A percentile compares a stretch with the other conserved stretches of the same genome.
phyloP scores from a whole-genome alignment of 2,113 vertebrate species.

The Himantopus leucocephalus region DNA sequence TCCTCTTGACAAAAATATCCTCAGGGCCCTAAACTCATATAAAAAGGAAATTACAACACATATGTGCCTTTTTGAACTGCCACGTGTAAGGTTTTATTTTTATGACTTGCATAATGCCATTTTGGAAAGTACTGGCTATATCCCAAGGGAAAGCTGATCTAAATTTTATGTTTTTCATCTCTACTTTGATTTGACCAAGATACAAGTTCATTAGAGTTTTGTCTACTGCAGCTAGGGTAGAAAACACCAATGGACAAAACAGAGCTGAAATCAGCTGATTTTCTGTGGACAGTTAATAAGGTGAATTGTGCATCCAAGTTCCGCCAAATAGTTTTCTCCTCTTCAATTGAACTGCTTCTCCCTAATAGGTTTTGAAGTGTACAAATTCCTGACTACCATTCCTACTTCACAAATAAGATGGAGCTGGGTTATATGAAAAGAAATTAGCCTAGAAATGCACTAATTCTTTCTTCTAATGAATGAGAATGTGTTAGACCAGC shows the following conservation, averaged over 20 bases:
- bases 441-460: neutral
- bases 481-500: neutral
- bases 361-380: neutral
- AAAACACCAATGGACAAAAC: neutral
- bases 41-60: neutral
- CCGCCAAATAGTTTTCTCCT: constrained; percentile 3
- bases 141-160: neutral
- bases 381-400: neutral
- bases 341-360: neutral
- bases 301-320: neutral
- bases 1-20: neutral
- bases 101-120: neutral
- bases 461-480: neutral
- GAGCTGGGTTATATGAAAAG: neutral
- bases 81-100: neutral
- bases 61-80: neutral
- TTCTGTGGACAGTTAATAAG: neutral
- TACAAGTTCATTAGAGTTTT: neutral
- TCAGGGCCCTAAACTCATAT: neutral
- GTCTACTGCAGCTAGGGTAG: neutral
- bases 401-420: neutral
- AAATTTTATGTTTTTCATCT: neutral
- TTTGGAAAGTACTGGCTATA: neutral
- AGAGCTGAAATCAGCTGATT: neutral
- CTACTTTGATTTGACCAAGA: neutral